phyloP scores from a whole-genome alignment of 2,797 vertebrate genomes.

The Peromyscus nudipes region DNA sequence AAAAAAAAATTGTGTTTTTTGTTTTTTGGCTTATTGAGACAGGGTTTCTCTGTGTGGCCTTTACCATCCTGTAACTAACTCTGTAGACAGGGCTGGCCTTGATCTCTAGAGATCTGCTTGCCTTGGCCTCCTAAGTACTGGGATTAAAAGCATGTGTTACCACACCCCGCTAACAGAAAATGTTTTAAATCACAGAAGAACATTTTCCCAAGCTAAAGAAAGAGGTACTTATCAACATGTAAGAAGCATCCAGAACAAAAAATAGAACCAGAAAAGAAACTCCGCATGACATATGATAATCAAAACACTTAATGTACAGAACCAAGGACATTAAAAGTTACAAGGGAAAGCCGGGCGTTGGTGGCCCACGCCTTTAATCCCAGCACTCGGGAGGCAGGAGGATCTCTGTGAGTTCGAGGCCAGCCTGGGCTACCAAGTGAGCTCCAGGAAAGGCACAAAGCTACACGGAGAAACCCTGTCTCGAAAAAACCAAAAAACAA shows the following conservation, averaged over 20 bases:
- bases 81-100: not conserved
- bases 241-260: not conserved
- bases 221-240: not conserved
- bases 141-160: not conserved
- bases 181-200: not conserved
- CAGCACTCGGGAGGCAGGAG: no score
- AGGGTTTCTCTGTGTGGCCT: not conserved
- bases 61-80: not conserved
- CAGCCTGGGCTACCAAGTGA: no score
- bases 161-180: not conserved
- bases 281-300: not conserved
- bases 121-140: not conserved
- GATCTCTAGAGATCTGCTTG: not conserved
- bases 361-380: no score
- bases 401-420: no score
- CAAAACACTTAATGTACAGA: not conserved
- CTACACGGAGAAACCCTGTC: no score
- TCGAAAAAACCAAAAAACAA: no score
- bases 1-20: not conserved
- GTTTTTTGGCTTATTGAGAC: not conserved
- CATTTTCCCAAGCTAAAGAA: not conserved
- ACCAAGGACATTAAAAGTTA: not conserved
- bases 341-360: not conserved
- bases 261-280: not conserved
- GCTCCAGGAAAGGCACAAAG: no score